Base-by-base conservation (phyloP, 2,888 invertebrate species). In the Mythimna impura region DNA sequence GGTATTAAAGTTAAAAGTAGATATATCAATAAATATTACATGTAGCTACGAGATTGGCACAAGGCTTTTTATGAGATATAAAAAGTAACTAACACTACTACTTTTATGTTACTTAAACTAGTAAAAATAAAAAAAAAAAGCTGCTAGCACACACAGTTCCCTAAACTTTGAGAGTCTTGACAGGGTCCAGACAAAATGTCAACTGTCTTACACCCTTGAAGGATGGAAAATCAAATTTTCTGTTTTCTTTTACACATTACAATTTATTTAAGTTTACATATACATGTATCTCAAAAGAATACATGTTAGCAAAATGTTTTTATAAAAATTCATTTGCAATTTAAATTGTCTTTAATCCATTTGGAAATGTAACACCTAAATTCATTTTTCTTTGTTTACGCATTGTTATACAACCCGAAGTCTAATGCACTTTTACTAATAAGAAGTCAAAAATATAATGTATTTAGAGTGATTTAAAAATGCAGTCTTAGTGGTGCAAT, bases 401-500 rank as follows among this genome's bases (percentile, higher is more conserved):
- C 43, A 66, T 66, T 80, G 75, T 77, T 66, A 52, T 34, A 77
- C 76, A 75, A 75, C 47, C 52, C 36, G 7, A 58, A 55, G 25
- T 80, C 34, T 57, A 43, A 61, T 43, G 52, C 34, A 62, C 55
- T 65, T 30, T 66, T 50, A 66, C 10, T 43, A 62, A 55, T 52
- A 74, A 54, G 47, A 43, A 64, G 17, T 50, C 12, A 68, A 64
- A 81, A 50, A 76, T 68, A 68, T 62, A 74, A 58, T 54, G 55
- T 62, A 54, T 78, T 60, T 72, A 50, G 34, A 80, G 80, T 63
- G 52, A 54, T 80, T 54, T 14, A 66, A 80, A 78, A 75, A 64
- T 81, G 54, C 70, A 78, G 82, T 81, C 70, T 81, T 78, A 76
- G 57, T 71, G 75, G 58, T 62, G 62, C 58, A 57, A 36, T 30